Conservation (phyloP, 92 coral and sea anemone genomes). For the Anthopleura xanthogrammica region DNA sequence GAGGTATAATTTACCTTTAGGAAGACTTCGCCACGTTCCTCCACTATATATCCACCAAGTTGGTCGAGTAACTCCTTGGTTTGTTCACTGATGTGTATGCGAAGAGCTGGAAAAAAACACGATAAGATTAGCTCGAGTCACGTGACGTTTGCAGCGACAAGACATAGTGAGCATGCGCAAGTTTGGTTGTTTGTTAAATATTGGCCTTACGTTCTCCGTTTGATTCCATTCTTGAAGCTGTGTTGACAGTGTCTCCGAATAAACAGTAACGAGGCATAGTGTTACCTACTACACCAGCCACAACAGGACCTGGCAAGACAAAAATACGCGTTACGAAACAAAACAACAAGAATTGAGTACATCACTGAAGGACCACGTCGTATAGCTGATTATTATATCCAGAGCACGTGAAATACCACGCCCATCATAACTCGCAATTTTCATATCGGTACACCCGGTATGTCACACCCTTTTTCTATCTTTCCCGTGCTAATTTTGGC, state of each 20-base stretch:
- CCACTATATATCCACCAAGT: constrained; percentile 77
- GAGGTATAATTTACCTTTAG: constrained; percentile 56
- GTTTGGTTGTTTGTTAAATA: background rate
- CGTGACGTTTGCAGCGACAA: background rate
- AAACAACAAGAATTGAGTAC: no score
- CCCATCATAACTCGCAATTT: no score
- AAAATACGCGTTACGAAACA: background rate
- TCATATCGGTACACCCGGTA: no score
- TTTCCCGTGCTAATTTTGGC: no score
- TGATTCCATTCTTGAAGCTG: constrained; percentile 96
- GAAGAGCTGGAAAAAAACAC: constrained; percentile 62
- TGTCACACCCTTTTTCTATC: no score
- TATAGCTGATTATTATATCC: no score
- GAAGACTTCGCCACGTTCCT: constrained; percentile 85
- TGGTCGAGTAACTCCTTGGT: constrained; percentile 72
- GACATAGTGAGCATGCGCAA: background rate
- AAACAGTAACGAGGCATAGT: constrained; percentile 97
- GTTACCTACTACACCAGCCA: constrained; percentile 98
- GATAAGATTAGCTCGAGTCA: background rate
- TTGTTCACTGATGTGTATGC: constrained; percentile 84
- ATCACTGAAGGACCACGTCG: no score
- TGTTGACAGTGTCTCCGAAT: constrained; percentile 97
- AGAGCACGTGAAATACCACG: no score
- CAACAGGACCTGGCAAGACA: constrained; percentile 70
- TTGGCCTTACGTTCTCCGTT: constrained; percentile 73